A percentile compares a stretch with the other conserved stretches of the same genome.
Conservation (phyloP, 2,888 invertebrate genomes). For the Notodonta dromedarius region DNA sequence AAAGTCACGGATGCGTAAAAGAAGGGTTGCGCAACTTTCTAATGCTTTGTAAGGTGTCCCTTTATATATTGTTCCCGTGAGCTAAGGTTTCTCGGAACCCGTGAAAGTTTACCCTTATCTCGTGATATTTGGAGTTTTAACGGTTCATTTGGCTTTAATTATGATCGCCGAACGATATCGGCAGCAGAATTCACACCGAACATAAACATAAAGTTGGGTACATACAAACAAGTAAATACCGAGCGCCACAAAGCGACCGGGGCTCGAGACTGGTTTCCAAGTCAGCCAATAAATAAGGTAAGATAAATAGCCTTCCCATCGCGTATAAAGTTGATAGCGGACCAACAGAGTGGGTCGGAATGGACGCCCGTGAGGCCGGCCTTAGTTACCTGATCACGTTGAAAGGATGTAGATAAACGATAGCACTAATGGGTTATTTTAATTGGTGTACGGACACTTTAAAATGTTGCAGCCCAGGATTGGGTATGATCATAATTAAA, state of each 20-base stretch:
- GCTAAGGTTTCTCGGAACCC: slow-evolving; percentile 67
- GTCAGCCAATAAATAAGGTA: slow-evolving; percentile 81
- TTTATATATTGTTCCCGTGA: slow-evolving; percentile 52
- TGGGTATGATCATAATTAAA: neutral
- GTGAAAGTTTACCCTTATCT: slow-evolving; percentile 73
- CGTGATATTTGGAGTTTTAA: slow-evolving; percentile 47
- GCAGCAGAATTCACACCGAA: slow-evolving; percentile 38
- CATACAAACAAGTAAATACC: slow-evolving; percentile 65
- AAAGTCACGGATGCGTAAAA: slow-evolving; percentile 68
- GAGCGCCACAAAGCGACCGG: slow-evolving; percentile 63
- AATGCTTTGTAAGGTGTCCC: slow-evolving; percentile 78
- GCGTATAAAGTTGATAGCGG: slow-evolving; percentile 82
- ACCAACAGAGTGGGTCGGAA: slow-evolving; percentile 68
- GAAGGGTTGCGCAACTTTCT: slow-evolving; percentile 84
- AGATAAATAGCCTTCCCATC: slow-evolving; percentile 82
- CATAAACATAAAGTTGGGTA: slow-evolving; percentile 46
- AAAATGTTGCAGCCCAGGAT: slow-evolving; percentile 20
- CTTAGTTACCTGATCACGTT: slow-evolving; percentile 56
- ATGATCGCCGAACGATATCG: slow-evolving; percentile 34
- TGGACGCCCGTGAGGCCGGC: slow-evolving; percentile 63
- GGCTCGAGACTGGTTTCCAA: slow-evolving; percentile 75
- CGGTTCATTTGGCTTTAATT: slow-evolving; percentile 58
- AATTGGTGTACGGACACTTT: slow-evolving; percentile 48
- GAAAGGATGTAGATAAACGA: slow-evolving; percentile 55
- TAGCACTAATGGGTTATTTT: slow-evolving; percentile 58